Base-by-base conservation (phyloP, 2,797 vertebrate species). In the Fratercula arctica region DNA sequence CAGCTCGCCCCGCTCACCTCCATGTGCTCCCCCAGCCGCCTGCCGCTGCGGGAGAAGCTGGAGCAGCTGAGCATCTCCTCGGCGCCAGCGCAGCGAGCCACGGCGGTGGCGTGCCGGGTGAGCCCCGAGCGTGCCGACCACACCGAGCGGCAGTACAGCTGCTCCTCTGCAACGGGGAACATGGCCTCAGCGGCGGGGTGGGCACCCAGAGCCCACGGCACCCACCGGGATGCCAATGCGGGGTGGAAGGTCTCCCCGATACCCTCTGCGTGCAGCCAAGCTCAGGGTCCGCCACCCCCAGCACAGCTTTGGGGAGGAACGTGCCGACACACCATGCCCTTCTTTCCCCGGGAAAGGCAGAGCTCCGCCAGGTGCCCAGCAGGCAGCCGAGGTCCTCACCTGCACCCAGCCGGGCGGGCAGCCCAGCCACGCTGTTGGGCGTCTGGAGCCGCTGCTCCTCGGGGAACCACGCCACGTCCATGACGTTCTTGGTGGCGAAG, bases 11-110 rank as follows among this genome's bases (percentile, higher is more conserved):
- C 1, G 45, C 95, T 94, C 95, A 99, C 99, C 87, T 98, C 93
- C 46, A 99, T 69, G 78, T 86, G 97, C 95, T 99, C 98, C 33
- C 99, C 99, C 23, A 90, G 96, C 66, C 94, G 56, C 75, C 96
- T 88, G 24, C 98, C 97, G 0, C 98, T 98, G 33, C 67, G 97
- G 53, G 98, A 97, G 80, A 98, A 98, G 97, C 98, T 98, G 73
- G 98, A 98, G 93, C 99, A 99, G 96, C 99, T 97, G 97, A 99
- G 98, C 98, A 99, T 98, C 97, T 99, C 98, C 97, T 99, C 99
- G 2, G 96, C 84, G 0, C 23, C 9, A 10, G 98, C 96, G 13
- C 99, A 99, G 92, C 24, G 97, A 67, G 97, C 98, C 66, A 88
- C 20, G 0, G 97, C 98, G 3, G 37, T 93, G 79, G 98, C 97